phyloP scores from a whole-genome alignment of 2,797 vertebrate species.

The Anolis apletophallus region DNA sequence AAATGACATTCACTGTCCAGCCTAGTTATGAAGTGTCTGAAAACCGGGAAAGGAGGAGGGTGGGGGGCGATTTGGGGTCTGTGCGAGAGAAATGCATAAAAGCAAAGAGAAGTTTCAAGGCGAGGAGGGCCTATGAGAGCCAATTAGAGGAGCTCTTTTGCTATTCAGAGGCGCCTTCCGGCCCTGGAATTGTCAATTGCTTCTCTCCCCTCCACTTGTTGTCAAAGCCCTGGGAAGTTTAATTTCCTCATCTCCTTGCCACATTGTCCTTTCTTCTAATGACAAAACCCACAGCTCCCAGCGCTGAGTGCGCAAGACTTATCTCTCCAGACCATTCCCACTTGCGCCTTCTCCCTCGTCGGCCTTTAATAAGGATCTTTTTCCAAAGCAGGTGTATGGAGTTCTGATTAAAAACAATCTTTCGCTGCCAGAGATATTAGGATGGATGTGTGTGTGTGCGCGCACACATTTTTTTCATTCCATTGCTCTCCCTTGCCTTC shows the following conservation, averaged over 20 bases:
- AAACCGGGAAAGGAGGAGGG: neutral
- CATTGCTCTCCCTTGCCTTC: slow-evolving; percentile 40
- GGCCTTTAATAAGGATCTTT: slow-evolving; percentile 53
- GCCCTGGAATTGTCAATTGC: neutral
- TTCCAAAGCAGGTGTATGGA: slow-evolving; percentile 45
- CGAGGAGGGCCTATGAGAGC: neutral
- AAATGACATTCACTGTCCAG: neutral
- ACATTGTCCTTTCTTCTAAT: neutral
- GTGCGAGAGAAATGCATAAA: neutral
- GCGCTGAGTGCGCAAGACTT: slow-evolving; percentile 59
- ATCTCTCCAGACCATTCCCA: slow-evolving; percentile 62
- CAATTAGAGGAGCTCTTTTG: neutral
- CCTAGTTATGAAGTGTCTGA: too few relatives aligned
- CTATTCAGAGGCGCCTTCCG: neutral
- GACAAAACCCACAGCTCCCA: slow-evolving; percentile 54
- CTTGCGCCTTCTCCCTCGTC: slow-evolving; percentile 57
- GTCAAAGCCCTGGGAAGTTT: accelerated
- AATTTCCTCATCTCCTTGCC: neutral
- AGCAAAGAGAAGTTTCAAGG: neutral
- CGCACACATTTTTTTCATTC: too few relatives aligned
- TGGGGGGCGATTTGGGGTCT: neutral
- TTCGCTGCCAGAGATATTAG: slow-evolving; percentile 55
- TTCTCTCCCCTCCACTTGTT: accelerated
- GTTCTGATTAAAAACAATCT: slow-evolving; percentile 54
- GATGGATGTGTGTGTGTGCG: neutral